Evolutionary conservation across 2,888 invertebrate species (phyloP).

Genomic region (Tanypteryx hageni): DNA sequence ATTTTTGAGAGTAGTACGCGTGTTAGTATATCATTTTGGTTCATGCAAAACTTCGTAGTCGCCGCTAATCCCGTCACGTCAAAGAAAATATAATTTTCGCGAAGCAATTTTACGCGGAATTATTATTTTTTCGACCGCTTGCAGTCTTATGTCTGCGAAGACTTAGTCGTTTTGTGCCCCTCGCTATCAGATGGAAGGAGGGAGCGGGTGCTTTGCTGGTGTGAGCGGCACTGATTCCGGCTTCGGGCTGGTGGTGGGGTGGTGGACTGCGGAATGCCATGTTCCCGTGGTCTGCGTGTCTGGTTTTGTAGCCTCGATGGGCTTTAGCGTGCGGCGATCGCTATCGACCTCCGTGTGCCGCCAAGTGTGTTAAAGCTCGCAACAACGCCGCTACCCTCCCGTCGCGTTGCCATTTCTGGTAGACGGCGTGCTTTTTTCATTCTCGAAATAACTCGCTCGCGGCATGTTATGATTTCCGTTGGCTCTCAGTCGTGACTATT

Average conservation of each 20-base stretch:
- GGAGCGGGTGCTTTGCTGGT: not conserved
- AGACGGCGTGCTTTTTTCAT: conserved; percentile 4
- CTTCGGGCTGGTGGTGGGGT: not conserved
- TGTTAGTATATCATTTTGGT: not conserved
- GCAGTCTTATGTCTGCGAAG: not conserved
- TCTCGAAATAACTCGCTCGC: conserved; percentile 17
- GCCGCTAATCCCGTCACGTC: not conserved
- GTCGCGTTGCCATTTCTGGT: conserved; percentile 18
- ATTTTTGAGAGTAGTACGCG: not conserved
- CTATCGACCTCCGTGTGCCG: conserved; percentile 13
- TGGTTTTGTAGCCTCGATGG: conserved; percentile 14
- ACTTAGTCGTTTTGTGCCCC: not conserved
- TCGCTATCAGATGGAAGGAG: not conserved
- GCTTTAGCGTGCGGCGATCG: not conserved
- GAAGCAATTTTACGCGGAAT: not conserved
- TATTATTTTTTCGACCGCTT: not conserved
- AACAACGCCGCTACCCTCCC: not conserved
- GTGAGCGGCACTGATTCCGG: not conserved
- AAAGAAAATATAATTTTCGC: not conserved
- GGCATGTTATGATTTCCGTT: conserved; percentile 17
- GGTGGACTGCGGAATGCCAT: not conserved
- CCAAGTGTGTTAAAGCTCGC: conserved; percentile 28
- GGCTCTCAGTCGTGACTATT: not conserved
- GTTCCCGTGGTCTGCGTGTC: conserved; percentile 2
- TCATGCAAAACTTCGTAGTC: not conserved